phyloP scores from a whole-genome alignment of 2,113 vertebrate species.

The Arizona elegans region DNA sequence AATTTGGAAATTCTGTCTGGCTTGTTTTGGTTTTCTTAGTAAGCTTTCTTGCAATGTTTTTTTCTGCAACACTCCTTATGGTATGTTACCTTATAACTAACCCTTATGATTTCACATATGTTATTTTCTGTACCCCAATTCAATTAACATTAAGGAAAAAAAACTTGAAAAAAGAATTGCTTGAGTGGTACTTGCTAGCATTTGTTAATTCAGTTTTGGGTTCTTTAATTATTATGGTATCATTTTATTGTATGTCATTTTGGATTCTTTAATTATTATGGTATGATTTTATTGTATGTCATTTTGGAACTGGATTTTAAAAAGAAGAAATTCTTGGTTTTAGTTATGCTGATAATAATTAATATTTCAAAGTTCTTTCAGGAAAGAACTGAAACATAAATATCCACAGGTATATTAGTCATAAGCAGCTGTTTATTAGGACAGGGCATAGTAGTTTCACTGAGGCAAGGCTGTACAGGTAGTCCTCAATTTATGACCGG shows the following conservation, averaged over 20 bases:
- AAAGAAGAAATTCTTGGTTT: background rate
- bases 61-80: background rate
- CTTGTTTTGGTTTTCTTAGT: background rate
- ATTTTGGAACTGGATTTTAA: background rate
- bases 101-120: background rate
- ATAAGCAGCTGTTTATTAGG: background rate
- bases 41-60: background rate
- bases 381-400: background rate
- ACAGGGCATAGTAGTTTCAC: background rate
- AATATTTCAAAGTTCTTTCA: background rate
- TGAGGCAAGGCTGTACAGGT: background rate
- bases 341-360: background rate
- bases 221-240: background rate
- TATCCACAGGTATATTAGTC: background rate
- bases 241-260: background rate
- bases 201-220: background rate
- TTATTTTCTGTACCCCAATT: background rate
- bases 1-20: background rate
- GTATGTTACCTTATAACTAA: background rate
- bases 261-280: background rate
- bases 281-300: background rate
- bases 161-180: background rate
- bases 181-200: background rate
- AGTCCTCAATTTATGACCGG: background rate
- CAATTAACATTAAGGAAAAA: background rate